Evolutionary conservation across 2,113 vertebrate species (phyloP).

Genomic region (Nothocercus julius): DNA sequence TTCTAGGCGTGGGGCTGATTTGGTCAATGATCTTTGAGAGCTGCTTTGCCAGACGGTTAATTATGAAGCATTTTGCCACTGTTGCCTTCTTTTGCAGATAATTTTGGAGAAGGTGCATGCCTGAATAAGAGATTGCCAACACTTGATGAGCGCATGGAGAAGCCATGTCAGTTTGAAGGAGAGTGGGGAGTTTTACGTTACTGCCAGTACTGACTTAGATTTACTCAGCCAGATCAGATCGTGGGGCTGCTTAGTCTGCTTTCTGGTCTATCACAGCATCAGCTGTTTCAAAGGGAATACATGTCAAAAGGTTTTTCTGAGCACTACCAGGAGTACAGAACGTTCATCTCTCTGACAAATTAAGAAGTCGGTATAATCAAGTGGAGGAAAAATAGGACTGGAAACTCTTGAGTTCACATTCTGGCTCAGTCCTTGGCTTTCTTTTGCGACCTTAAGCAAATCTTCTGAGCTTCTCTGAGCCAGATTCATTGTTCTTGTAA

Average conservation of each 20-base stretch:
- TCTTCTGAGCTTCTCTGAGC: neutral
- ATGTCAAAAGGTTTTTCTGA: slow-evolving; percentile 7
- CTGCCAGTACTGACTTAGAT: no score
- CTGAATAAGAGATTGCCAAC: neutral
- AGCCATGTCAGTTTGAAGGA: neutral
- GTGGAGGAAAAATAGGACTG: slow-evolving; percentile 16
- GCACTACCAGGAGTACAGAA: neutral
- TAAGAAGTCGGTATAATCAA: neutral
- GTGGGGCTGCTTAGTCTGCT: neutral
- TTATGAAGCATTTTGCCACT: neutral
- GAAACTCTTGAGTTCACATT: slow-evolving; percentile 2
- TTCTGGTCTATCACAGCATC: neutral
- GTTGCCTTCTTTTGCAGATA: neutral
- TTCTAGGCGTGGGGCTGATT: slow-evolving; percentile 10
- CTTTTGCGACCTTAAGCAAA: slow-evolving; percentile 52
- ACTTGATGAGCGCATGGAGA: neutral
- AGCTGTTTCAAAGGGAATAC: neutral
- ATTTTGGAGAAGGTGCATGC: neutral
- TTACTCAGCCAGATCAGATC: fast-evolving
- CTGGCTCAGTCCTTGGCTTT: neutral
- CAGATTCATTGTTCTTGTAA: slow-evolving; percentile 32
- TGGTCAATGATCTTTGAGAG: neutral
- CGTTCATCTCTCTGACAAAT: neutral
- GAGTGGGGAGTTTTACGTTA: neutral
- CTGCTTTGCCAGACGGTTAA: neutral